Base-by-base conservation (phyloP, 1,140 invertebrate species). In the Choristoneura fumiferana region DNA sequence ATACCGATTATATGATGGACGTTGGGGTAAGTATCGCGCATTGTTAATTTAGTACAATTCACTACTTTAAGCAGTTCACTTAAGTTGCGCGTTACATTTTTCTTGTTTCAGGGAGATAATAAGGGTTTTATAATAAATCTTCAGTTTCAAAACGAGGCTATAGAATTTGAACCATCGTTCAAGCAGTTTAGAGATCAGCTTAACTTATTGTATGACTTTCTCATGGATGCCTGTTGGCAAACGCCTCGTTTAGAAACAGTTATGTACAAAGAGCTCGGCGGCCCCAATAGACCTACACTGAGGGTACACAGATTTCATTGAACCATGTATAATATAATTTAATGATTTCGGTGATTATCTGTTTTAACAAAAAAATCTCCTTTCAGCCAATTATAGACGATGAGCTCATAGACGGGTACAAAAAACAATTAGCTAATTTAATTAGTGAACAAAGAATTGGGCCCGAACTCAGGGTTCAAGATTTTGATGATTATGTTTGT, bases 101-200 rank as follows among this genome's bases (percentile, higher is more conserved):
- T 65, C 66, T 57, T 59, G 63, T 84, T 74, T 63, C 65, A 95
- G 93, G 90, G 90, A 55, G 90, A 80, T 1, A 94, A 95, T 81
- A 93, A 94, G 70, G 95, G 95, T 6, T 96, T 97, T 73, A 90
- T 94, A 43, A 89, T 97, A 54, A 92, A 94, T 35, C 76, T 97
- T 8, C 87, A 92, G 0, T 90, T 95, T 49, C 91, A 93, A 69
- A 93, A 93, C 14, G 92, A 92, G 10, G 86, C 90, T 0, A 93
- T 97, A 38, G 90, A 91, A 40, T 97, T 97, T 82, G 95, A 96
- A 56, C 96, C 96, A 0, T 91, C 93, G 0, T 96, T 97, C 67
- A 92, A 93, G 43, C 92, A 92, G 62, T 94, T 97, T 62, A 90
- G 92, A 58, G 91, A 94, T 58, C 91, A 93, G 57, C 86, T 97